Evolutionary conservation across 1,140 invertebrate species (phyloP).

Genomic region (Monomorium pharaonis): DNA sequence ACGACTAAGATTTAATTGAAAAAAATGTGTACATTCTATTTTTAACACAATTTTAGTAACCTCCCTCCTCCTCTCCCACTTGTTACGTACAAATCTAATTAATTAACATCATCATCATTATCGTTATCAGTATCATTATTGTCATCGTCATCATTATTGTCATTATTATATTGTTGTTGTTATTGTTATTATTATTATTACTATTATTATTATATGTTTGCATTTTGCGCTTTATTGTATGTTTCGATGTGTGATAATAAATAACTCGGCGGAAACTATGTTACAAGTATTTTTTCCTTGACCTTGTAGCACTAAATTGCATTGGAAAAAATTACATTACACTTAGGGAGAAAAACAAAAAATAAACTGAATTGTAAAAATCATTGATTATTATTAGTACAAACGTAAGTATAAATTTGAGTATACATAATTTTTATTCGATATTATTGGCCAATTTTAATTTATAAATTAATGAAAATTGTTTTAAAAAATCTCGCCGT

Average conservation of each 20-base stretch:
- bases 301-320: background rate
- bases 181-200: slow-evolving; percentile 35
- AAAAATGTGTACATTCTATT: background rate
- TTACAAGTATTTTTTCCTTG: background rate
- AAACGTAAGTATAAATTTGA: background rate
- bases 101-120: slow-evolving; percentile 5
- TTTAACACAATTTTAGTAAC: slow-evolving; percentile 1
- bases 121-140: background rate
- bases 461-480: background rate
- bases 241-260: slow-evolving; percentile 52
- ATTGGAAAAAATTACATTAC: slow-evolving; percentile 5
- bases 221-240: slow-evolving; percentile 44
- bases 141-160: background rate
- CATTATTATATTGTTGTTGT: background rate
- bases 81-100: slow-evolving; percentile 22
- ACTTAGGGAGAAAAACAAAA: background rate
- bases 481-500: background rate
- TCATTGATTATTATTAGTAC: background rate
- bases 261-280: background rate
- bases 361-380: background rate
- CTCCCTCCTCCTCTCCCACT: too few relatives aligned
- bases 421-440: background rate
- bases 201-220: slow-evolving; percentile 36
- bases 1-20: background rate
- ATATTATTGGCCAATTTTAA: background rate